Conservation (phyloP, 2,797 vertebrate species). For the Rhinichthys osculus region DNA sequence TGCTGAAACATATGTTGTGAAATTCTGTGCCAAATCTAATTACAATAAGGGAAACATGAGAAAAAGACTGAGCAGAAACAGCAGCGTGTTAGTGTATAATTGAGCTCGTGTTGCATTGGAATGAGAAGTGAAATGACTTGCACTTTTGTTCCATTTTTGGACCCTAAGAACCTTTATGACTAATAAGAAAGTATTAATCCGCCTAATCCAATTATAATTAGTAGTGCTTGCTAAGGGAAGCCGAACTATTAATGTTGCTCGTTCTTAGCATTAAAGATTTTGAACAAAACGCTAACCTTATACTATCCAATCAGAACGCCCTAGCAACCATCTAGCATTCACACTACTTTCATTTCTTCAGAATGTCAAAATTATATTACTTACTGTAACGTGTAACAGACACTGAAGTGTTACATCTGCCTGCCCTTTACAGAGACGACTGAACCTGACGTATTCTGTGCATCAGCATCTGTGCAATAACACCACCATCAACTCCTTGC, state of each 20-base stretch:
- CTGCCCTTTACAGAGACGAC: neutral
- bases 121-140: constrained; percentile 11
- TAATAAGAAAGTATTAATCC: constrained; percentile 24
- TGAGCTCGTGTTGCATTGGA: constrained; percentile 4
- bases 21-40: constrained; percentile 37
- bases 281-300: neutral
- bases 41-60: constrained; percentile 82
- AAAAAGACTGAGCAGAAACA: constrained; percentile 59
- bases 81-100: constrained; percentile 1
- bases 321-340: neutral
- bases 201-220: constrained; percentile 24
- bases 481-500: neutral
- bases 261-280: neutral
- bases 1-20: constrained; percentile 39
- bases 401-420: neutral
- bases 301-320: neutral
- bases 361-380: neutral
- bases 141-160: constrained; percentile 28
- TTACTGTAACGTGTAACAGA: neutral
- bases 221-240: constrained; percentile 7
- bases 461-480: constrained; percentile 2
- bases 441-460: neutral
- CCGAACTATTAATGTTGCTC: neutral
- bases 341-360: neutral
- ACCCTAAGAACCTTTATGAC: constrained; percentile 1